These are phyloP conservation scores for Gila orcuttii DNA, from an alignment of 2,113 vertebrate species.

Conservation along the genomic window DNA sequence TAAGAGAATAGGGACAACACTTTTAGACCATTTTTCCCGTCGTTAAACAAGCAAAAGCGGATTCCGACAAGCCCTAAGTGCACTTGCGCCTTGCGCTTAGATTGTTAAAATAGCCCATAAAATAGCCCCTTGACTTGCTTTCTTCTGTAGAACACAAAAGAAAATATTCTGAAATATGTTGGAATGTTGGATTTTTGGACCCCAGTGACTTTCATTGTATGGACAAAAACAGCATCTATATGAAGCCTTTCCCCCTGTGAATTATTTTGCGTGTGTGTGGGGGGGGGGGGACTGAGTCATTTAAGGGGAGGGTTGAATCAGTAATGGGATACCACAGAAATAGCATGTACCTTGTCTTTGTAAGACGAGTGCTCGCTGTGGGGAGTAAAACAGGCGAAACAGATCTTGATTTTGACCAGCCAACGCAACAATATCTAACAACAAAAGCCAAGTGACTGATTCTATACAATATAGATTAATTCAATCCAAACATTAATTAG, in stretches of 20 bases:
- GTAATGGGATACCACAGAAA: slow-evolving; percentile 26
- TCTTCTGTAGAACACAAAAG: neutral
- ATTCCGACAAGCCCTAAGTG: no score
- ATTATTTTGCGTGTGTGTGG: neutral
- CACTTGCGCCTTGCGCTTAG: no score
- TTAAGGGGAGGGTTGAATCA: neutral
- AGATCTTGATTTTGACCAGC: neutral
- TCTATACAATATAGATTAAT: slow-evolving; percentile 2
- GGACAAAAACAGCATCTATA: slow-evolving; percentile 42
- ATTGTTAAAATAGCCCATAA: no score
- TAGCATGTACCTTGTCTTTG: neutral
- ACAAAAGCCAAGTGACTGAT: neutral
- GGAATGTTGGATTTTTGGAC: no score
- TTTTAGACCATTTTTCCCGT: no score
- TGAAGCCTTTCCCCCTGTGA: neutral
- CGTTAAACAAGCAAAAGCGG: no score
- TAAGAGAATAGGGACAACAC: no score
- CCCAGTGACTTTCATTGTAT: no score
- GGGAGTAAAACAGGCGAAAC: slow-evolving; percentile 18
- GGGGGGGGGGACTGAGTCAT: neutral
- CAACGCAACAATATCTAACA: neutral
- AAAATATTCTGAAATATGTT: neutral
- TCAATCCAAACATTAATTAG: slow-evolving; percentile 32
- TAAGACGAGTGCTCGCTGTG: slow-evolving; percentile 5
- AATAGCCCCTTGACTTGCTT: no score